phyloP scores from a whole-genome alignment of 2,888 invertebrate genomes.

The Azorinus chamasolen region DNA sequence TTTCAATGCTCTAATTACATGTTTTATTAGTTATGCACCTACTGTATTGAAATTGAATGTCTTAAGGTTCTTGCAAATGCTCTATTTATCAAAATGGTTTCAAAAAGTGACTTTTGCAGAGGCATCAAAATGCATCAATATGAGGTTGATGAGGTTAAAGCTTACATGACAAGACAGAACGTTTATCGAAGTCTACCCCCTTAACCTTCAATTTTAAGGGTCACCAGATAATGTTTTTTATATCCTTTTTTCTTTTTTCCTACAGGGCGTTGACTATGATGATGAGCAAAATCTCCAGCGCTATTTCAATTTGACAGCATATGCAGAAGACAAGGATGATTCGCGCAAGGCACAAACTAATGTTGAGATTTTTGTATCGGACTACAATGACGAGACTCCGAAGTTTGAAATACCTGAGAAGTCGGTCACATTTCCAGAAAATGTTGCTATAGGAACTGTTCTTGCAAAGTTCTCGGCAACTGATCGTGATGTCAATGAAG shows the following conservation, averaged over 20 bases:
- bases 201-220: too few relatives aligned
- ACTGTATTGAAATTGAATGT: too few relatives aligned
- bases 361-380: slow-evolving; percentile 98
- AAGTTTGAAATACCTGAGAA: slow-evolving; percentile 89
- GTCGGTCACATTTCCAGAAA: slow-evolving; percentile 92
- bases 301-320: slow-evolving; percentile 81
- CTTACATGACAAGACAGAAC: too few relatives aligned
- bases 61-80: too few relatives aligned
- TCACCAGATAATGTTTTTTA: too few relatives aligned
- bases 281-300: slow-evolving; percentile 70
- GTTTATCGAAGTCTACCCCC: too few relatives aligned
- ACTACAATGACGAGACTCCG: slow-evolving; percentile 99
- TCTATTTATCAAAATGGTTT: too few relatives aligned
- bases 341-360: slow-evolving; percentile 91
- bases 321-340: slow-evolving; percentile 72
- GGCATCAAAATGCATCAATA: too few relatives aligned
- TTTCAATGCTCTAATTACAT: too few relatives aligned
- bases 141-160: too few relatives aligned
- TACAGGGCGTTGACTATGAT: slow-evolving; percentile 83
- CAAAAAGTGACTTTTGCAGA: too few relatives aligned
- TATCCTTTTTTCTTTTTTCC: not conserved
- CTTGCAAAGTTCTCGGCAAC: slow-evolving; percentile 98
- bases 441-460: slow-evolving; percentile 95
- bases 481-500: slow-evolving; percentile 96
- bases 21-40: too few relatives aligned